Conservation (phyloP, 2,797 vertebrate species). For the Pantherophis alleghaniensis region DNA sequence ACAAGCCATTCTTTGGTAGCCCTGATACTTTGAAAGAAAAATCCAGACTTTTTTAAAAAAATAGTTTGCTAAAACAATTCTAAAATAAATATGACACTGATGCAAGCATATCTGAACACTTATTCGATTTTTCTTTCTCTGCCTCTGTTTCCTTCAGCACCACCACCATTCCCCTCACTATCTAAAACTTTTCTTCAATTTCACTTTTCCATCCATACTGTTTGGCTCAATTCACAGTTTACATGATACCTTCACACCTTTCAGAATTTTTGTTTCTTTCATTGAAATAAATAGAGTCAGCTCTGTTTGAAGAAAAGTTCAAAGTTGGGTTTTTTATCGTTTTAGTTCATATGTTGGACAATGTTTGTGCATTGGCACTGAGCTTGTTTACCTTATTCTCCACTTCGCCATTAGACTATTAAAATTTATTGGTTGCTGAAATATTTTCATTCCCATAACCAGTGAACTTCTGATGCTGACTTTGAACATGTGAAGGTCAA, state of each 20-base stretch:
- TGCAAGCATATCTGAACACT: background rate
- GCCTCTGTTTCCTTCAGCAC: too few species aligned
- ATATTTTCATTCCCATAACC: conserved; percentile 65
- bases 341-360: conserved; percentile 23
- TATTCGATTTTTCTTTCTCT: background rate
- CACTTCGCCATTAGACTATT: conserved; percentile 33
- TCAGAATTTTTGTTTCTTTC: background rate
- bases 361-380: conserved; percentile 32
- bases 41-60: conserved; percentile 19
- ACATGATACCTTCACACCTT: conserved; percentile 15
- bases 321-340: conserved; percentile 6
- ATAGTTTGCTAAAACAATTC: background rate
- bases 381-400: conserved; percentile 31
- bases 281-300: background rate
- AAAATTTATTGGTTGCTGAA: conserved; percentile 52
- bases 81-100: background rate
- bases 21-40: conserved; percentile 26
- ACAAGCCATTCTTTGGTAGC: conserved; percentile 34
- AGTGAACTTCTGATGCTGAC: conserved; percentile 63
- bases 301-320: conserved; percentile 21
- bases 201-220: background rate
- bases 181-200: background rate
- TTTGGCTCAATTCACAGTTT: conserved; percentile 13
- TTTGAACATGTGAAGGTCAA: conserved; percentile 68
- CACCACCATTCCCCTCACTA: background rate